Percentiles rank a stretch among this genome's conserved stretches.
Conservation (phyloP, 92 coral and sea anemone genomes). For the Parazoanthus atlanticus region DNA sequence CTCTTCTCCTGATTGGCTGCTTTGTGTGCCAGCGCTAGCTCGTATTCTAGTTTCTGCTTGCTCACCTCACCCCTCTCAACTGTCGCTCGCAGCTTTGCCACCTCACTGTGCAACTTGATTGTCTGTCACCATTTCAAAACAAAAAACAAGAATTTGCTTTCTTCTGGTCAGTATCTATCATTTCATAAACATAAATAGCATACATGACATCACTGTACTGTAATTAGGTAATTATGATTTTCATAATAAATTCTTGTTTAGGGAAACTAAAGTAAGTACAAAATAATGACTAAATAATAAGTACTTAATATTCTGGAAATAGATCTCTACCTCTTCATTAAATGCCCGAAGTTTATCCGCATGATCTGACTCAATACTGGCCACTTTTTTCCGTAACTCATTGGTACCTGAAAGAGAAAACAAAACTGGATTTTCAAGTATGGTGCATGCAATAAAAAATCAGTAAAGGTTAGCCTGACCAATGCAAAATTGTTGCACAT, state of each 20-base stretch:
- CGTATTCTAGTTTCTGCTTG: slow-evolving; percentile 95
- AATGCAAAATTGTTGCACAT: too few species aligned
- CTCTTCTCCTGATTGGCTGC: slow-evolving; percentile 91
- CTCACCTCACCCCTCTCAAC: slow-evolving; percentile 95
- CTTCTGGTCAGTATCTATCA: background rate
- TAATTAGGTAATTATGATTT: too few species aligned
- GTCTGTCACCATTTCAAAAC: slow-evolving; percentile 44
- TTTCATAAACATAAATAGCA: too few species aligned
- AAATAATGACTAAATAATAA: too few species aligned
- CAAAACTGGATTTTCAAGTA: background rate
- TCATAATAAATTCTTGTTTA: background rate
- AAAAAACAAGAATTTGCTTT: background rate
- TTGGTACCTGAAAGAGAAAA: slow-evolving; percentile 8
- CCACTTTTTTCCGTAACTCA: slow-evolving; percentile 37
- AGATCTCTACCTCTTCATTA: slow-evolving; percentile 32
- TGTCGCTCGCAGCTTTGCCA: slow-evolving; percentile 83
- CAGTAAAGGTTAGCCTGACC: too few species aligned
- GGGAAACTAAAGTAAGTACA: background rate
- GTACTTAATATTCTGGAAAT: background rate
- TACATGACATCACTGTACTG: too few species aligned
- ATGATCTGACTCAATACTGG: slow-evolving; percentile 42
- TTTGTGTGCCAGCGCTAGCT: slow-evolving; percentile 84
- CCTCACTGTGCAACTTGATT: slow-evolving; percentile 82
- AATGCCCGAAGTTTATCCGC: slow-evolving; percentile 45
- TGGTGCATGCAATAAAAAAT: background rate